These are phyloP conservation scores for Astropecten irregularis DNA, from an alignment of 53 echinoderm and acorn worm genomes.

Conservation along the genomic window DNA sequence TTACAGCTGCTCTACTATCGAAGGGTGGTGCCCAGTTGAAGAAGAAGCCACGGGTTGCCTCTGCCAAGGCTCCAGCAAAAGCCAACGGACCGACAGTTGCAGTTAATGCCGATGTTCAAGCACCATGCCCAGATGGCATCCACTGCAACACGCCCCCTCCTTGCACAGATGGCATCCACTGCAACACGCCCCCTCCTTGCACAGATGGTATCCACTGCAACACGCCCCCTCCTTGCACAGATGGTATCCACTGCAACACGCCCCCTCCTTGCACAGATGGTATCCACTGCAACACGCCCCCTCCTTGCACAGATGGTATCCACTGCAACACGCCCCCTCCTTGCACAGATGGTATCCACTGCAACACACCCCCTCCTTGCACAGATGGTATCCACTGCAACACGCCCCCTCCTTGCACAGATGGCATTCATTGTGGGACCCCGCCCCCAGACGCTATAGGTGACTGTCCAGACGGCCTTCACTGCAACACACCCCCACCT, in stretches of 20 bases:
- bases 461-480: background rate
- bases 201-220: constrained; percentile 72
- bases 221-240: constrained; percentile 91
- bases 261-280: constrained; percentile 90
- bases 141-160: constrained; percentile 86
- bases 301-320: constrained; percentile 79
- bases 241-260: constrained; percentile 85
- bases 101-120: background rate
- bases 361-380: constrained; percentile 88
- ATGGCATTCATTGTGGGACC: constrained; percentile 17
- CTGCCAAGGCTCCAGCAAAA: constrained; percentile 59
- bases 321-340: constrained; percentile 62
- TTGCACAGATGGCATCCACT: constrained; percentile 11
- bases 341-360: constrained; percentile 14
- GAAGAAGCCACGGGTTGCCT: constrained; percentile 57
- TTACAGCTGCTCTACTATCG: constrained; percentile 45
- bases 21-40: constrained; percentile 63
- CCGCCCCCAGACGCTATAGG: constrained; percentile 7
- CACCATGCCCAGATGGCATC: background rate
- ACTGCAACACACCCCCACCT: constrained; percentile 72
- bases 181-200: constrained; percentile 75
- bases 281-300: constrained; percentile 46
- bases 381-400: constrained; percentile 71
- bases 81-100: constrained; percentile 76
- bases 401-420: constrained; percentile 15